Conservation (phyloP, 2,797 vertebrate species). For the Sebastes dallii region DNA sequence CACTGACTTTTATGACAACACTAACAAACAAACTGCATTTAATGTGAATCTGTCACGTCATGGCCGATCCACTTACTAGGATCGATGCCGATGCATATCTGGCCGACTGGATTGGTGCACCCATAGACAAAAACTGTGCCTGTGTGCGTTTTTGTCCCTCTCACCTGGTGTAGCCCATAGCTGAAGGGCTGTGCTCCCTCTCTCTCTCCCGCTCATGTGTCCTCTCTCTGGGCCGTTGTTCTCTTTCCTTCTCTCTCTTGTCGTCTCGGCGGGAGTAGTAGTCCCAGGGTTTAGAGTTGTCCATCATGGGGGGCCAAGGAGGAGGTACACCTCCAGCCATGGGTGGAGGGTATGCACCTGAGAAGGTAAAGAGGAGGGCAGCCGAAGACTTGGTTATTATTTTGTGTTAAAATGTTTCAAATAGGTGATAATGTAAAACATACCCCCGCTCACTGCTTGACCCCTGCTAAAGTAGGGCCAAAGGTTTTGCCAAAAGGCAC, state of each 20-base stretch:
- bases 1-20: background rate
- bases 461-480: no score
- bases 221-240: slow-evolving; percentile 79
- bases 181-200: slow-evolving; percentile 82
- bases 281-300: slow-evolving; percentile 82
- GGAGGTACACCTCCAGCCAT: slow-evolving; percentile 76
- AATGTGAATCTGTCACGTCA: background rate
- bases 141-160: background rate
- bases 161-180: slow-evolving; percentile 83
- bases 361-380: background rate
- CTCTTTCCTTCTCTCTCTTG: slow-evolving; percentile 83
- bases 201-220: slow-evolving; percentile 82
- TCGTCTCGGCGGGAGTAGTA: slow-evolving; percentile 84
- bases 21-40: background rate
- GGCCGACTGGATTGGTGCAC: background rate
- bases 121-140: no score
- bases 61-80: background rate
- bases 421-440: background rate
- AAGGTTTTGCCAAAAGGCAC: no score
- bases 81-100: background rate
- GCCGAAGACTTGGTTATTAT: background rate
- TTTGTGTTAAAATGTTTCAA: background rate
- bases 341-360: slow-evolving; percentile 83
- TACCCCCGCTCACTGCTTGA: no score
- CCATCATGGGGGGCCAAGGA: slow-evolving; percentile 81